Evolutionary conservation across 2,797 vertebrate species (phyloP).

Genomic region (Falco rusticolus): DNA sequence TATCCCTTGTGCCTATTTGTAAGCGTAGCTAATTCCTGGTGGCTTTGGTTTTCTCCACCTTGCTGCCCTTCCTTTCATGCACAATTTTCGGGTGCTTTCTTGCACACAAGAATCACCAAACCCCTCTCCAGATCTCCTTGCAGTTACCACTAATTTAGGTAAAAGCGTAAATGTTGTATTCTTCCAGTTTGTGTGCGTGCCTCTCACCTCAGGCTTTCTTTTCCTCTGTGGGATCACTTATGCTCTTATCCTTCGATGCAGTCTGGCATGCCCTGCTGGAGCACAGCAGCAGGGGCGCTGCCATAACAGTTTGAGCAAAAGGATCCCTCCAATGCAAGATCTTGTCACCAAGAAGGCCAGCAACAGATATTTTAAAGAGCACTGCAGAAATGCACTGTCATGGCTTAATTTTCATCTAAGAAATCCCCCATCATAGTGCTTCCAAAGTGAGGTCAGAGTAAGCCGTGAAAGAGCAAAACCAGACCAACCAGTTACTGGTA

Average conservation of each 20-base stretch:
- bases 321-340: not conserved
- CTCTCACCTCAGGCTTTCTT: slow-evolving; percentile 2
- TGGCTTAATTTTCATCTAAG: not conserved
- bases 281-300: not conserved
- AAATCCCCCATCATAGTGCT: accelerated
- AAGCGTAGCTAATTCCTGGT: not conserved
- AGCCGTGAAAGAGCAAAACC: not conserved
- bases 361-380: not conserved
- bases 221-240: slow-evolving; percentile 56
- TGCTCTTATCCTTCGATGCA: not conserved
- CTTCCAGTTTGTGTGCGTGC: not conserved
- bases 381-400: not conserved
- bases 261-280: not conserved
- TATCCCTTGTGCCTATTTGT: not conserved
- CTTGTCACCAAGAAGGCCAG: not conserved
- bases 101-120: not conserved
- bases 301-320: not conserved
- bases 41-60: not conserved
- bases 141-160: slow-evolving; percentile 45
- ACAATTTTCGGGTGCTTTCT: not conserved
- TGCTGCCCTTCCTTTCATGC: not conserved
- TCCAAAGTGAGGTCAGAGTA: not conserved
- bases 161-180: slow-evolving; percentile 34
- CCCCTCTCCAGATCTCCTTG: not conserved
- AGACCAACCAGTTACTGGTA: not conserved